These are phyloP conservation scores for Etheostoma perlongum DNA, from an alignment of 2,797 vertebrate genomes.

Conservation along the genomic window DNA sequence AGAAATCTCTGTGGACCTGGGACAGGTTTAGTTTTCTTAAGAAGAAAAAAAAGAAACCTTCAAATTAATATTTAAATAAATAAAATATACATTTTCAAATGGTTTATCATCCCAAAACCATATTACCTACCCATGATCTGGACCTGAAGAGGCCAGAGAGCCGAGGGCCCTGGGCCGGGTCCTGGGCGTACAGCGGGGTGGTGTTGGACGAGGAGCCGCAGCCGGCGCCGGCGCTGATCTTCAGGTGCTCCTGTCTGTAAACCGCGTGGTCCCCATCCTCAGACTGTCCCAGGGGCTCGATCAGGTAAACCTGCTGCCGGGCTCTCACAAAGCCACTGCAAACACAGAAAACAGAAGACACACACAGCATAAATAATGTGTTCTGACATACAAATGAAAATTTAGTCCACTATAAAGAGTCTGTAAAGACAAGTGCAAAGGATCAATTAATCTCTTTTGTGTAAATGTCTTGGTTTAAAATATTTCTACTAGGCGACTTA, in stretches of 20 bases:
- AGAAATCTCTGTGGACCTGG: constrained; percentile 82
- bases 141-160: constrained; percentile 81
- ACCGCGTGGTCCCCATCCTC: constrained; percentile 81
- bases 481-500: background rate
- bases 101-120: background rate
- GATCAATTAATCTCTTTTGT: background rate
- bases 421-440: background rate
- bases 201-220: constrained; percentile 67
- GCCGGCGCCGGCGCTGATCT: constrained; percentile 57
- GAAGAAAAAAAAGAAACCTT: background rate
- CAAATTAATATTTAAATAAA: background rate
- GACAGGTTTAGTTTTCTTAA: constrained; percentile 70
- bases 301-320: constrained; percentile 83
- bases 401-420: background rate
- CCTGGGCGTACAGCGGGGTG: constrained; percentile 66
- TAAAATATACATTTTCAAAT: background rate
- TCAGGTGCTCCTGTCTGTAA: constrained; percentile 84
- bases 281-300: constrained; percentile 86
- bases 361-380: background rate
- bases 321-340: constrained; percentile 88
- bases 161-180: constrained; percentile 56
- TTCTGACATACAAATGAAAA: background rate
- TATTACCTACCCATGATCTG: constrained; percentile 80
- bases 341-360: background rate
- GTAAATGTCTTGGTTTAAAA: background rate